phyloP scores from a whole-genome alignment of 2,797 vertebrate genomes.

The Nyctalus aviator region DNA sequence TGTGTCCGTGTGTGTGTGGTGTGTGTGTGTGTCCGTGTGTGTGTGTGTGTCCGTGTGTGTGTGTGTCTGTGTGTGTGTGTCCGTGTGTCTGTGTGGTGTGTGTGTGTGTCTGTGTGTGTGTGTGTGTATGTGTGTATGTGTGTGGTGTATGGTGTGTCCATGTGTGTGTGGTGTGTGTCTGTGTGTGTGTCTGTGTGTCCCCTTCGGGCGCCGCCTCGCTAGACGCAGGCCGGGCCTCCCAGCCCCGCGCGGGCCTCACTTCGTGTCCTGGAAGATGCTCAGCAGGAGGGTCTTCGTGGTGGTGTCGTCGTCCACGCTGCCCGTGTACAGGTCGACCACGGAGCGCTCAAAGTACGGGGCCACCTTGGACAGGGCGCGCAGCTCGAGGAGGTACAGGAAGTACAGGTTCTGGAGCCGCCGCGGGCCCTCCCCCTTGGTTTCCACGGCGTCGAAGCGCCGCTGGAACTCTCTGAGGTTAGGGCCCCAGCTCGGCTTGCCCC shows the following conservation, averaged over 20 bases:
- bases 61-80: too few species aligned
- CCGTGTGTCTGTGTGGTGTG: too few species aligned
- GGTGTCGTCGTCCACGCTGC: slow-evolving; percentile 91
- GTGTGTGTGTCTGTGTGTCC: neutral
- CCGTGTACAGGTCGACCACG: slow-evolving; percentile 95
- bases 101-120: neutral
- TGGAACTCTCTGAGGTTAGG: slow-evolving; percentile 95
- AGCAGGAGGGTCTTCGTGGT: slow-evolving; percentile 94
- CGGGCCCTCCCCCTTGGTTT: slow-evolving; percentile 96
- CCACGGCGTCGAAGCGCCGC: slow-evolving; percentile 92
- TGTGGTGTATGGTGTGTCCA: too few species aligned
- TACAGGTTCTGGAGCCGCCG: slow-evolving; percentile 97
- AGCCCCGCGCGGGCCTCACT: slow-evolving; percentile 86
- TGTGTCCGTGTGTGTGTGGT: too few species aligned
- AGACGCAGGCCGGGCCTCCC: neutral
- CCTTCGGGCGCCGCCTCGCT: neutral
- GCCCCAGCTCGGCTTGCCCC: slow-evolving; percentile 94
- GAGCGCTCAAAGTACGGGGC: slow-evolving; percentile 95
- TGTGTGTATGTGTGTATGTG: too few species aligned
- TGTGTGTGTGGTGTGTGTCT: neutral
- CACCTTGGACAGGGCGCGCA: slow-evolving; percentile 96
- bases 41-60: too few species aligned
- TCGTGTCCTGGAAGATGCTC: slow-evolving; percentile 93
- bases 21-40: too few species aligned
- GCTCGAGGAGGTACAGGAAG: slow-evolving; percentile 97